Percentiles rank a stretch among this genome's conserved stretches.
These are phyloP conservation scores for Tillus elongatus DNA, from an alignment of 2,888 invertebrate species.

Conservation along the genomic window DNA sequence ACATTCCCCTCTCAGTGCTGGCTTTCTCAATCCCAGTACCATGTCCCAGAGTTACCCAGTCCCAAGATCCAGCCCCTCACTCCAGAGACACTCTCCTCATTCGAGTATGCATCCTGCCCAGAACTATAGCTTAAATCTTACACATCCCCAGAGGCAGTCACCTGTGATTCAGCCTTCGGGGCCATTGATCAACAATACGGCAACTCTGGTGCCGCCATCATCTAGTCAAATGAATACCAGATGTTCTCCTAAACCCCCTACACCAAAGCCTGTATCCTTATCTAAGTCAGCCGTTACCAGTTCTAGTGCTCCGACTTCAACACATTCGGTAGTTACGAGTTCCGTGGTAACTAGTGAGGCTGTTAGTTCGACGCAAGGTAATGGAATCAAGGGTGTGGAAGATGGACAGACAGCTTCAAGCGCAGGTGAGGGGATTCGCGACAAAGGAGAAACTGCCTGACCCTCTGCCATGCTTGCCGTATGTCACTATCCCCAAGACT, in stretches of 20 bases:
- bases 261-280: constrained; percentile 26
- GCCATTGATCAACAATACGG: constrained; percentile 34
- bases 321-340: constrained; percentile 18
- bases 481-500: constrained; percentile 36
- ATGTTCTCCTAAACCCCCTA: constrained; percentile 32
- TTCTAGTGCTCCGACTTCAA: constrained; percentile 17
- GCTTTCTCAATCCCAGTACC: constrained; percentile 31
- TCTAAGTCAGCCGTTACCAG: constrained; percentile 15
- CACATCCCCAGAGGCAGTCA: constrained; percentile 35
- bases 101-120: constrained; percentile 28
- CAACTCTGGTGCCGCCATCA: constrained; percentile 22
- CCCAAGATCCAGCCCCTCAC: constrained; percentile 46
- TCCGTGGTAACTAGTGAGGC: constrained; percentile 22
- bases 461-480: constrained; percentile 36
- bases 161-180: constrained; percentile 41
- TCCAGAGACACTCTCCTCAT: constrained; percentile 48
- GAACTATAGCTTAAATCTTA: constrained; percentile 34
- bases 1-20: constrained; percentile 33
- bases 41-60: constrained; percentile 30
- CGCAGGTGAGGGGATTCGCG: constrained; percentile 39
- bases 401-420: constrained; percentile 29
- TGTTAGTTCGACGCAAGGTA: constrained; percentile 20
- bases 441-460: constrained; percentile 41
- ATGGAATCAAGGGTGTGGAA: constrained; percentile 20
- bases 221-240: constrained; percentile 26